Base-by-base conservation (phyloP, 2,888 invertebrate genomes). In the Acrobasis suavella region DNA sequence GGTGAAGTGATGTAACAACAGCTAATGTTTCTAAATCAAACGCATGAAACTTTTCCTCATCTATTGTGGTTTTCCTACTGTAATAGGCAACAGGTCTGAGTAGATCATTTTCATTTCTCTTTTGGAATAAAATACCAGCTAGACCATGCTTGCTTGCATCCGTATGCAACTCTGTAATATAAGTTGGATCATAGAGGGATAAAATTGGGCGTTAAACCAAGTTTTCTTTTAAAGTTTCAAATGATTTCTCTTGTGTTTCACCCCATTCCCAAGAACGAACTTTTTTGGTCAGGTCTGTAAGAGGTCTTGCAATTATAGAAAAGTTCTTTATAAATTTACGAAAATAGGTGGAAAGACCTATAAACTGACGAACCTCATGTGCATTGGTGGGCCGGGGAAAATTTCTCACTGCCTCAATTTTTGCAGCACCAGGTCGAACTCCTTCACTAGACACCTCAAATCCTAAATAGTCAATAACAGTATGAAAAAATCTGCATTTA, bases 21-120 rank as follows among this genome's bases (percentile, higher is more conserved):
- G 69, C 67, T 9, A 67, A 22, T 0, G 65, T 65, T 56, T 69
- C 70, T 2, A 68, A 52, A 50, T 68, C 67, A 32, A 62, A 67
- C 1, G 66, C 60, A 49, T 68, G 67, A n/a, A 55, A 66, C 10
- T 68, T 68, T 58, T 64, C 61, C 58, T 70, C 69, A 37, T 65
- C 67, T 10, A 38, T 0, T 9, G 67, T 60, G 12, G 68, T 70
- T 51, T 71, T 64, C 0, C 66, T 63, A 49, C 65, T 68, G 59
- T 60, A 68, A 55, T 64, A 68, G 9, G 66, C 64, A 10, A 66
- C 39, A 6, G 65, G 65, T 52, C 51, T 63, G 39, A 58, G 22
- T 49, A n/a, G n/a, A n/a, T n/a, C n/a, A n/a, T n/a, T n/a, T n/a
- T n/a, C n/a, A n/a, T n/a, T n/a, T n/a, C n/a, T 50, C 39, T 58